Evolutionary conservation across 2,888 invertebrate species (phyloP), one percentile per base, ranked within the genome.

Genomic region (Ditylenchus weischeri): DNA sequence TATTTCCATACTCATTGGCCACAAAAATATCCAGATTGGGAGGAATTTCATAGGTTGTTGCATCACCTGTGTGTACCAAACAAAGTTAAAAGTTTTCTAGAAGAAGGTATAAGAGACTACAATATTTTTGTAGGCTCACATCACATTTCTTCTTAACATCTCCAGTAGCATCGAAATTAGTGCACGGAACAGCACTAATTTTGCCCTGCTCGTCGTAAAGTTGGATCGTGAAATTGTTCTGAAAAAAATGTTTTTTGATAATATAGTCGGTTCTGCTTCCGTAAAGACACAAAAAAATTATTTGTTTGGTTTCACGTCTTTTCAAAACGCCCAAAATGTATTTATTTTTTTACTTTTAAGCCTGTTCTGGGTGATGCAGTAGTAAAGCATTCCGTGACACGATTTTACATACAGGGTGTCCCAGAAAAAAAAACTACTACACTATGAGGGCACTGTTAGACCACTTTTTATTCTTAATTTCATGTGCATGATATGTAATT

Each of bases 11-110:
- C n/a, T 18, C 54, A 29, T 54, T 54, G 29, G 29, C 29, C 21
- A 54, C 54, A 29, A 54, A 51, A 15, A 54, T 11, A n/a, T 54
- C 54, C 5, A 54, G 10, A 29, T 54, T 54, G 21, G 51, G 54
- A 21, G 21, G 13, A 29, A 54, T 54, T 18, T 54, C 54, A 29
- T 54, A 54, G 29, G 23, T n/a, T 4, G 54, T 23, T 54, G 21
- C 54, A 54, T 29, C 51, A 51, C 11, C 54, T 23, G n/a, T 11
- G n/a, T 54, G 15, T 13, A 54, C 6, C 54, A 54, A 54, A 18
- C n/a, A 54, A 15, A 8, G 1, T 54, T 7, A 54, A 54, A 54
- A 15, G 29, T 54, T 11, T 54, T 21, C n/a, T 51, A 13, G 54
- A 23, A 13, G 1, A 15, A 54, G 29, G n/a, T 11, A 18, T 15